phyloP scores from a whole-genome alignment of 2,113 vertebrate species.

The Centrocercus urophasianus region DNA sequence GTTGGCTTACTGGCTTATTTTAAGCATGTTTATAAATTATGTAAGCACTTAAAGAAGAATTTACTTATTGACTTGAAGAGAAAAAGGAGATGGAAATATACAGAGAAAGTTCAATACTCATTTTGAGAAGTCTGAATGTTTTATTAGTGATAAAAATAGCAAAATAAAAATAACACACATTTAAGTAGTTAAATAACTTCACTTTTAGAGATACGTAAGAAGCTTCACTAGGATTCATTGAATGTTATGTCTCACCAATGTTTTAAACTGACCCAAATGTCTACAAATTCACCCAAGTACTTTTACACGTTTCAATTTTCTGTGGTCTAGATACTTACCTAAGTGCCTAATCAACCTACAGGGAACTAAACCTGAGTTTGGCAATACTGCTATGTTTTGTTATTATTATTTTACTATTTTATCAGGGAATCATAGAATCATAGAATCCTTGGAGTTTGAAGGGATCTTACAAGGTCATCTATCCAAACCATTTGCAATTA shows the following conservation, averaged over 20 bases:
- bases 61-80: background rate
- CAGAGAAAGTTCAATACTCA: background rate
- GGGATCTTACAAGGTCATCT: too few relatives aligned
- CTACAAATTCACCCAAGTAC: background rate
- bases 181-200: background rate
- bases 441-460: too few relatives aligned
- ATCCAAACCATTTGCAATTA: too few relatives aligned
- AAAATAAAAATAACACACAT: background rate
- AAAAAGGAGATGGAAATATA: background rate
- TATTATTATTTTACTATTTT: background rate
- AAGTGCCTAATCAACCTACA: background rate
- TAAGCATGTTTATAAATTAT: background rate
- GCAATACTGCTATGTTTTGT: background rate
- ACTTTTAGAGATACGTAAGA: background rate
- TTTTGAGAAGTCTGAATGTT: background rate
- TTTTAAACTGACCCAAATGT: background rate
- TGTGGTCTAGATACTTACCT: background rate
- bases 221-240: background rate
- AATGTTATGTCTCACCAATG: background rate
- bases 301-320: background rate
- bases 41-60: background rate
- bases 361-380: accelerated
- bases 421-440: too few relatives aligned
- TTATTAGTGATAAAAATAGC: background rate
- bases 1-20: background rate